These are phyloP conservation scores for Propithecus deckenii DNA, from an alignment of 2,797 vertebrate genomes.

Conservation along the genomic window DNA sequence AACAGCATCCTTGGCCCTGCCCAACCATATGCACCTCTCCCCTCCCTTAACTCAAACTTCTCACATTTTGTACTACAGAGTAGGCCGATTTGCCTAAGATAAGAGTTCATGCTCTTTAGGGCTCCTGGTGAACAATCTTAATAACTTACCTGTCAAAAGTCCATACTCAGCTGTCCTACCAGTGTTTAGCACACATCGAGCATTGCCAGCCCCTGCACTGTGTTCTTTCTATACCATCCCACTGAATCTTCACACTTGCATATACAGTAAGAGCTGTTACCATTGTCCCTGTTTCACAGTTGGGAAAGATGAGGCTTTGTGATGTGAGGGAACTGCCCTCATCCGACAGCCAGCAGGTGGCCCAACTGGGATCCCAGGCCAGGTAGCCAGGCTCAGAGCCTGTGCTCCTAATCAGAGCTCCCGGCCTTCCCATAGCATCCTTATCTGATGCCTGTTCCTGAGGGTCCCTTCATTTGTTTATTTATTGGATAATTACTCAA, in stretches of 20 bases:
- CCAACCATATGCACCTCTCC: neutral
- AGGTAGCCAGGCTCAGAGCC: neutral
- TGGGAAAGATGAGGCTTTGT: neutral
- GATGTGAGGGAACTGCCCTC: neutral
- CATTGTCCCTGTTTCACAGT: neutral
- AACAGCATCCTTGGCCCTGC: no score
- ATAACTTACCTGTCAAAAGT: neutral
- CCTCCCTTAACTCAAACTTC: neutral
- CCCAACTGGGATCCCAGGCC: no score
- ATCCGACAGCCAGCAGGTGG: neutral
- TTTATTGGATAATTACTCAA: slow-evolving; percentile 44
- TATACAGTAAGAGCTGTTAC: neutral
- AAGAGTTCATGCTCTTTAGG: neutral
- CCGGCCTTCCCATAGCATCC: neutral
- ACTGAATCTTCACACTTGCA: neutral
- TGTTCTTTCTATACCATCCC: neutral
- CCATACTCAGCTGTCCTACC: neutral
- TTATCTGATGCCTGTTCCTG: neutral
- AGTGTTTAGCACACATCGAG: no score
- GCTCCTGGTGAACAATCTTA: neutral
- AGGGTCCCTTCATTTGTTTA: neutral
- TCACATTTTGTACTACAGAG: neutral
- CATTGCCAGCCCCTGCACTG: neutral
- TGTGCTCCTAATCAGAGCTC: accelerated
- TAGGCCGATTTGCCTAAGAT: neutral